Conservation (phyloP, 2,797 vertebrate species). For the Dendrocincla tyrannina region DNA sequence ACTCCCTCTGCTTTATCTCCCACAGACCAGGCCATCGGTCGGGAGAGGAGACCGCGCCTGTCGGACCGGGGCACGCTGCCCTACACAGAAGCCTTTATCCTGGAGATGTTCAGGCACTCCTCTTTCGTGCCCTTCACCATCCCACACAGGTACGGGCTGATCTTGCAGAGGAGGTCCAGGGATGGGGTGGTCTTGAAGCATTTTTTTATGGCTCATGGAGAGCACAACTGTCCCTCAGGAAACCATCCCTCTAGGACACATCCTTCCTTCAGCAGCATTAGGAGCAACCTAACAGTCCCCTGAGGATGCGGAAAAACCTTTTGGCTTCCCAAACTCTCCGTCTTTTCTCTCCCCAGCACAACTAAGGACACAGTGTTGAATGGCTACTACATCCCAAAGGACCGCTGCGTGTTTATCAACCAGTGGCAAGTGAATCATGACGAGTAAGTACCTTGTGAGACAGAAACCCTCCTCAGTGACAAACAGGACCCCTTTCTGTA, state of each 20-base stretch:
- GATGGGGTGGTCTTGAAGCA: neutral
- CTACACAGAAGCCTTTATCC: slow-evolving; percentile 86
- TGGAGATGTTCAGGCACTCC: slow-evolving; percentile 87
- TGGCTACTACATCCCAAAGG: slow-evolving; percentile 87
- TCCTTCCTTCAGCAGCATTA: neutral
- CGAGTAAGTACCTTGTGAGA: slow-evolving; percentile 76
- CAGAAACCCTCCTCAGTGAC: neutral
- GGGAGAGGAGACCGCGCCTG: slow-evolving; percentile 75
- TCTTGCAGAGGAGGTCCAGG: neutral
- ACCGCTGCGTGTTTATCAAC: slow-evolving; percentile 87
- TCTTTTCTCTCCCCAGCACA: slow-evolving; percentile 74
- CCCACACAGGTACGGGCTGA: slow-evolving; percentile 83
- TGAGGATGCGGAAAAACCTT: neutral
- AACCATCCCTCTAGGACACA: neutral
- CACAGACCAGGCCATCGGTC: slow-evolving; percentile 81
- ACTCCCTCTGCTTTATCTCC: neutral
- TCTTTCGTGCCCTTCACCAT: slow-evolving; percentile 91
- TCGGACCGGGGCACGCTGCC: slow-evolving; percentile 79
- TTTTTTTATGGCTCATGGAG: fast-evolving
- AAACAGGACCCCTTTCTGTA: neutral
- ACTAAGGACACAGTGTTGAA: slow-evolving; percentile 85
- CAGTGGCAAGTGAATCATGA: slow-evolving; percentile 95
- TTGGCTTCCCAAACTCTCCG: neutral
- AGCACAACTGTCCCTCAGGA: neutral
- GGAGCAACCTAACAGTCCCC: neutral